A percentile compares a stretch with the other conserved stretches of the same genome.
These are phyloP conservation scores for Chrysina gloriosa DNA, from an alignment of 2,888 invertebrate genomes.

Conservation along the genomic window DNA sequence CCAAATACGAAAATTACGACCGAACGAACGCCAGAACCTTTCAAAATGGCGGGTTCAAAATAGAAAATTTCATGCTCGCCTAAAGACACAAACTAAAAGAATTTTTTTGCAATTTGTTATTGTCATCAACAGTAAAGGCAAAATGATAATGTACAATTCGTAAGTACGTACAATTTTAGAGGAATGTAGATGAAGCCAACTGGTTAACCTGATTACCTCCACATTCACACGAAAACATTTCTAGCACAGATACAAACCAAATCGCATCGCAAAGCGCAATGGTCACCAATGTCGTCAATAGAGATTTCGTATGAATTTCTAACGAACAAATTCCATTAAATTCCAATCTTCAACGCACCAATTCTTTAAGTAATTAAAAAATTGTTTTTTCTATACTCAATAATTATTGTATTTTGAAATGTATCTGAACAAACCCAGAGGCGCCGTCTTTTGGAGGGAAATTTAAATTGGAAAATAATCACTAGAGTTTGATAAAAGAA, in stretches of 20 bases:
- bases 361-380: background rate
- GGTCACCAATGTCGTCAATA: constrained; percentile 3
- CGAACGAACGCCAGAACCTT: constrained; percentile 40
- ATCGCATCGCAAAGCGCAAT: background rate
- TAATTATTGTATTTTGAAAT: background rate
- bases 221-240: constrained; percentile 44
- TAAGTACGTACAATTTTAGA: constrained; percentile 34
- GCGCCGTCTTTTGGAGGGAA: constrained; percentile 9
- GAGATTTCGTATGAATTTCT: constrained; percentile 5
- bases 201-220: constrained; percentile 40
- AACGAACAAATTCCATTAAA: background rate
- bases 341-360: background rate
- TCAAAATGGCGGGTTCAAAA: constrained; percentile 52
- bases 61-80: constrained; percentile 49
- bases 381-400: constrained; percentile 12
- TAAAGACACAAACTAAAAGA: constrained; percentile 33
- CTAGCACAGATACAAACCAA: constrained; percentile 39
- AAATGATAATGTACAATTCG: constrained; percentile 1
- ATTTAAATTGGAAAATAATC: constrained; percentile 31
- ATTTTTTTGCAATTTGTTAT: background rate
- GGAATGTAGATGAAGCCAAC: constrained; percentile 40
- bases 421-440: constrained; percentile 37
- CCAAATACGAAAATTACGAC: constrained; percentile 32
- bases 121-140: background rate
- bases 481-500: too few relatives aligned